Evolutionary conservation across 2,113 vertebrate genomes (phyloP), one percentile per base, ranked within the genome.

Genomic region (Pygoscelis adeliae): DNA sequence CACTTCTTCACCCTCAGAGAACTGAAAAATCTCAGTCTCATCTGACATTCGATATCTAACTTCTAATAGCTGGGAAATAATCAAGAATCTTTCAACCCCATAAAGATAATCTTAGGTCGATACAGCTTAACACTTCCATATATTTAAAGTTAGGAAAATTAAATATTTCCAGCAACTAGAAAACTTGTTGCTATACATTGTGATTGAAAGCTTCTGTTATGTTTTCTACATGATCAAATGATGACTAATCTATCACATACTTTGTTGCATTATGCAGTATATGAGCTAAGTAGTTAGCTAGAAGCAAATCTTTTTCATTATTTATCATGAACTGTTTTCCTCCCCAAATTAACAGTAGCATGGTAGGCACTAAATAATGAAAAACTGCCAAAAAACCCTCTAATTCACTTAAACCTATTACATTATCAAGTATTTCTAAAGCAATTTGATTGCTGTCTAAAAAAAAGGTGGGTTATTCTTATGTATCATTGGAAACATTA

Each of bases 221-320:
- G 34, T 53, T 83, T 95, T 77, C 66, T 93, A 44, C 26, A 27
- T 86, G 58, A 90, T 61, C 56, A 92, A 86, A 80, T 52, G 15
- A 66, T 83, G 13, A 86, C 44, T 88, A 76, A 93, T 52, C 61
- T 92, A 65, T 88, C 63, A 76, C 27, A 69, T 13, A 73, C 49
- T 80, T 92, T 52, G 62, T 77, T 95, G 62, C 46, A 69, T 90
- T 90, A 67, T 72, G 58, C 17, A 92, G 36, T 12, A 44, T 53
- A 83, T 19, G 21, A 90, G 42, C 49, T 83, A 69, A 90, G 34
- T 77, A 88, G 92, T 86, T 76, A 93, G 52, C 44, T 77, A 65
- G 86, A 90, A 95, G 61, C 52, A 87, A 92, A 72, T 76, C 5
- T 76, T 87, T 74, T 91, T 79, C 55, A 81, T 91, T 91, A 89